A percentile compares a stretch with the other conserved stretches of the same genome.
Conservation (phyloP, 2,113 vertebrate genomes). For the Rhea pennata region DNA sequence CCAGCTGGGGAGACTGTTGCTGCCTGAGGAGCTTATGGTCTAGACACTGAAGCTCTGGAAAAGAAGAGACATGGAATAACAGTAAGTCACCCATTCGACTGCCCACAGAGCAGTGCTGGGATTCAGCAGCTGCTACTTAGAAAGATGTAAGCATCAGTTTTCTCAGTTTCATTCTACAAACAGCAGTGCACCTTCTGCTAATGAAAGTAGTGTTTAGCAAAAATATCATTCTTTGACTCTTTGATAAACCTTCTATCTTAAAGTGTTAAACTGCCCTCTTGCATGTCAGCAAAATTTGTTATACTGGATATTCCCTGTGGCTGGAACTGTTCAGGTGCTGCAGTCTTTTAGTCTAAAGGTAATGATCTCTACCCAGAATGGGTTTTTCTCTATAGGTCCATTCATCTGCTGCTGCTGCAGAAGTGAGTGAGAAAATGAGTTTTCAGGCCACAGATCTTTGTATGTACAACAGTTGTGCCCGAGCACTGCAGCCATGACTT, state of each 20-base stretch:
- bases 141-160: background rate
- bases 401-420: background rate
- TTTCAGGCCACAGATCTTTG: background rate
- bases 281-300: background rate
- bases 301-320: background rate
- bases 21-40: background rate
- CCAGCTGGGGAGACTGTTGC: background rate
- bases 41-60: background rate
- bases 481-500: fast-evolving
- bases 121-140: background rate
- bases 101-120: background rate
- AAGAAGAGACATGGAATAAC: background rate
- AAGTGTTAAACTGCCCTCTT: background rate
- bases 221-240: background rate
- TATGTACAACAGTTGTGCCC: background rate
- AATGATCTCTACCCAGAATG: background rate
- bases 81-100: background rate
- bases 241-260: background rate
- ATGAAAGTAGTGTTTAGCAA: background rate
- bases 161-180: background rate
- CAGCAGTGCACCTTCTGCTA: background rate
- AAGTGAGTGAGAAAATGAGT: background rate
- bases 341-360: background rate
- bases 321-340: background rate
- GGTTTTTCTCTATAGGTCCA: background rate